Base-by-base conservation (phyloP, 2,797 vertebrate species). In the Heteromormyrus szaboi region DNA sequence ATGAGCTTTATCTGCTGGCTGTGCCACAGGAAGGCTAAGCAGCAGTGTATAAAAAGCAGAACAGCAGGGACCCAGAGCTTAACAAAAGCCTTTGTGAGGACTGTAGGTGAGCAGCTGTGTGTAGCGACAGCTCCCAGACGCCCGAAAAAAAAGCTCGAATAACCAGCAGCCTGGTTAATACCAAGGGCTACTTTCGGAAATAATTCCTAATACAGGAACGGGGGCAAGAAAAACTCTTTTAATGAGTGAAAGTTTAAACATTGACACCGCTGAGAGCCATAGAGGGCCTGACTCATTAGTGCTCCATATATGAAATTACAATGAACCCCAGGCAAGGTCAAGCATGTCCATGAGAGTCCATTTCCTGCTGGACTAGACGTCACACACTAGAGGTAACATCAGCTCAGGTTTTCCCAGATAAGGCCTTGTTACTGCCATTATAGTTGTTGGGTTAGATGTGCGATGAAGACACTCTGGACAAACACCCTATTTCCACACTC, bases 81-180 rank as follows among this genome's bases (percentile, higher is more conserved):
- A 81, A 81, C 76, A 81, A 46, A 81, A 81, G 76, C 76, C 68
- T 72, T 72, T 72, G 68, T 72, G 68, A 72, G 68, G 68, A 72
- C 68, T 46, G 76, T 46, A 81, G 76, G 76, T 81, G 76, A 81
- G 76, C 37, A 81, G 41, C 37, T 81, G 76, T 44, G 76, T 46
- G 76, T 46, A 46, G 76, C 41, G 8, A 46, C 37, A 44, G 76
- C 76, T 46, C 19, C 76, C 68, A 33, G 68, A 41, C 68, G 29
- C 33, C 68, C 14, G 2, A 11, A 65, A 19, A 65, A 72, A 72
- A 72, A 37, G 41, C 37, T 81, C 37, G 6, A 44, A 33, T 44
- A 33, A 46, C 76, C 37, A 81, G 37, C 76, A 46, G 72, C 37
- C 72, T 79, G 33, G 72, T 79, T 79, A 79, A 79, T 46, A 46